phyloP scores from a whole-genome alignment of 2,888 invertebrate species.

The Ectemnius lituratus region DNA sequence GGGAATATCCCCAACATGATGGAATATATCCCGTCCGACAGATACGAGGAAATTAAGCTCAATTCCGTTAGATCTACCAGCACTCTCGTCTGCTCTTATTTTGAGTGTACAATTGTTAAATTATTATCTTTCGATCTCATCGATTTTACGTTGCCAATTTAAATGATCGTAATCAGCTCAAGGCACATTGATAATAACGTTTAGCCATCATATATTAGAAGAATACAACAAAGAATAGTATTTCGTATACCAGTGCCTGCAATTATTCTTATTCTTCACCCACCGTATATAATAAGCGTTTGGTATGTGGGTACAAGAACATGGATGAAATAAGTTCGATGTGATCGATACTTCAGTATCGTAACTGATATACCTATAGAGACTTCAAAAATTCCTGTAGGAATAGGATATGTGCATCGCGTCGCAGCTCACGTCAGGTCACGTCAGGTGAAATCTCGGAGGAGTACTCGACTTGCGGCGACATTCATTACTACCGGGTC shows the following conservation, averaged over 20 bases:
- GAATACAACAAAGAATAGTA: too few relatives aligned
- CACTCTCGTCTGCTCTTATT: conserved; percentile 18
- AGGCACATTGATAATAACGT: too few relatives aligned
- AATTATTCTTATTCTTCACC: too few relatives aligned
- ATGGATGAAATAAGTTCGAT: neutral
- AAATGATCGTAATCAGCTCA: too few relatives aligned
- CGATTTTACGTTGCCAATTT: too few relatives aligned
- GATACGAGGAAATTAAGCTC: conserved; percentile 45
- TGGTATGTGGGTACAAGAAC: too few relatives aligned
- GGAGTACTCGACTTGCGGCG: conserved; percentile 33
- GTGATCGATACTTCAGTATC: conserved; percentile 48
- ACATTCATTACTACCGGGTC: conserved; percentile 19
- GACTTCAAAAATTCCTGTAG: conserved; percentile 44
- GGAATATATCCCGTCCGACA: conserved; percentile 50
- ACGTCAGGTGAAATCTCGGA: conserved; percentile 40
- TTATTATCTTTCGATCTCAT: too few relatives aligned
- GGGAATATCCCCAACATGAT: conserved; percentile 40
- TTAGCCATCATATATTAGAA: too few relatives aligned
- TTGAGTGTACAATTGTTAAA: too few relatives aligned
- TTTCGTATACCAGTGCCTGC: too few relatives aligned
- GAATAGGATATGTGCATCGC: conserved; percentile 36
- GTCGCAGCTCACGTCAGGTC: conserved; percentile 31
- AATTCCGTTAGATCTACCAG: conserved; percentile 50
- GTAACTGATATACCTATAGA: conserved; percentile 6
- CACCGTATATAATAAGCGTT: too few relatives aligned